A percentile compares a stretch with the other conserved stretches of the same genome.
Conservation (phyloP, 2,888 invertebrate species). For the Caenorhabditis parvicauda region DNA sequence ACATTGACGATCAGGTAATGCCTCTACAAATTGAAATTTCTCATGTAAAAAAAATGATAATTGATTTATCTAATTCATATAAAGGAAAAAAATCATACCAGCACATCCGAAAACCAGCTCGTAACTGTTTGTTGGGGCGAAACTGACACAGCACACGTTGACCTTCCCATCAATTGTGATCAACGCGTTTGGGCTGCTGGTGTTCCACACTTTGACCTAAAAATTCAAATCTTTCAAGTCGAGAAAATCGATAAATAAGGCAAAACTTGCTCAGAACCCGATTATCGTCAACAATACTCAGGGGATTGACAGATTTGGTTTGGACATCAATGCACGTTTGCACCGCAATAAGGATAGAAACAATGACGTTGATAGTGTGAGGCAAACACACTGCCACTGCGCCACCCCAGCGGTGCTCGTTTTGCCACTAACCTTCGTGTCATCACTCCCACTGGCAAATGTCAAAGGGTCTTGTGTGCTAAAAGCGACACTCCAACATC, state of each 20-base stretch:
- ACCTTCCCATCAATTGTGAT: slow-evolving; percentile 87
- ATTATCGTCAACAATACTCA: slow-evolving; percentile 14
- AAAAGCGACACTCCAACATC: slow-evolving; percentile 94
- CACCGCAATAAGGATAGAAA: no score
- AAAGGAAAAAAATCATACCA: slow-evolving; percentile 58
- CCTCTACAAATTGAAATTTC: neutral
- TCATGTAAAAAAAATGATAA: neutral
- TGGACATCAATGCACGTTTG: slow-evolving; percentile 18
- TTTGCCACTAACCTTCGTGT: slow-evolving; percentile 72
- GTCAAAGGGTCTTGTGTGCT: slow-evolving; percentile 84
- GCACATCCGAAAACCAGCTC: slow-evolving; percentile 93
- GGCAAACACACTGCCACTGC: slow-evolving; percentile 6
- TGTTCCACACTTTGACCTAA: slow-evolving; percentile 77
- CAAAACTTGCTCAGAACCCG: slow-evolving; percentile 17
- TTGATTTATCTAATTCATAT: neutral
- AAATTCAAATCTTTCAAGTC: neutral
- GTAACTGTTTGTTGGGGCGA: slow-evolving; percentile 80
- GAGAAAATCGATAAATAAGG: slow-evolving; percentile 7
- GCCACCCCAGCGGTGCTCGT: neutral
- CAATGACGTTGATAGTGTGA: neutral
- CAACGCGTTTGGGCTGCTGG: slow-evolving; percentile 82
- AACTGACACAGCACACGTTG: slow-evolving; percentile 91
- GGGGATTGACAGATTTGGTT: slow-evolving; percentile 28
- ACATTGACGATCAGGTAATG: neutral
- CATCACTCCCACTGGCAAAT: slow-evolving; percentile 87